Evolutionary conservation across 37 sponge, comb jelly and placozoan genomes (phyloP), one percentile per base, ranked within the genome.

Genomic region (Chondrilla cf. caribensis): DNA sequence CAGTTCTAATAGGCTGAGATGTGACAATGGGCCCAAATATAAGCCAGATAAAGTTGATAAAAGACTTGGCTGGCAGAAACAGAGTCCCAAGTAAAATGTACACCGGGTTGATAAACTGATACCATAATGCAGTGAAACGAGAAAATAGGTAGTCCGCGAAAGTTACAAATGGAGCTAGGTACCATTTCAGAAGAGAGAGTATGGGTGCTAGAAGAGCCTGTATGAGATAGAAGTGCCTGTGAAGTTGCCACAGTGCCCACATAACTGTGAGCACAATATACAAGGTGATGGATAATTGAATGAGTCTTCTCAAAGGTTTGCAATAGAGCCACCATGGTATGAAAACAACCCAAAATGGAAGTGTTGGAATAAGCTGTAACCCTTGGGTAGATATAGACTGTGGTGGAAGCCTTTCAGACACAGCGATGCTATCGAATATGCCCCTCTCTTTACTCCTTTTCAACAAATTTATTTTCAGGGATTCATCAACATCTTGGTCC

Each of bases 231-330:
- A 95, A 90, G 54, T 95, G 90, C 21, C 90, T 60, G 47, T 95
- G 92, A 3, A 95, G 87, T 76, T 95, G 96, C 96, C 96, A 95
- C n/a, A 83, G 44, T 15, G 96, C 96, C 93, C 93, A 92, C 24
- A 87, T 18, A 2, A 92, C 85, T 24, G 87, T 79, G 26, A 95
- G 85, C 19, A 87, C 29, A n/a, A 90, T 67, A 60, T 92, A 92
- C 19, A 89, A 4, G 9, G 89, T 47, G 21, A 95, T 41, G n/a
- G 82, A 7, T 5, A 54, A n/a, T 51, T 95, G 88, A 7, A 92
- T 8, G 25, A 84, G 0, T 24, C 47, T 73, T 38, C 96, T 67
- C 0, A 86, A 37, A 21, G 33, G 85, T 42, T 38, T 87, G 14
- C 90, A 84, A 57, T 95, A 95, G 36, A 91, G 0, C 86, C 86